Conservation (phyloP, 2,113 vertebrate genomes). For the Takifugu bimaculatus region DNA sequence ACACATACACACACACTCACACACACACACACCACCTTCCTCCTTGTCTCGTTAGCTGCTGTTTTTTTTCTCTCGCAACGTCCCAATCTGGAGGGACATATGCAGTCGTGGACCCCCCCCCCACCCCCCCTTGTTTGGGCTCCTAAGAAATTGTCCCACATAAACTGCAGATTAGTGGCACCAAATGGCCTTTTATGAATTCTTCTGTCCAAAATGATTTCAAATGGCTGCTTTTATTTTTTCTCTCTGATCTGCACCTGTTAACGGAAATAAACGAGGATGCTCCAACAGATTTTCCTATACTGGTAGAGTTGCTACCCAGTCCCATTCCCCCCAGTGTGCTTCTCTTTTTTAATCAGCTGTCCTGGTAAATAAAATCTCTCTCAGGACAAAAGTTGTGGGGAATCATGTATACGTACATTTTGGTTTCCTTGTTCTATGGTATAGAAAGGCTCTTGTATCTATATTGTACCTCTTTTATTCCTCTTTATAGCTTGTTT, state of each 20-base stretch:
- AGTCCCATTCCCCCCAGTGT: too few relatives aligned
- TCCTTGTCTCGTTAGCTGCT: constrained; percentile 59
- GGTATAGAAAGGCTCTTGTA: too few relatives aligned
- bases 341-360: too few relatives aligned
- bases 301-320: too few relatives aligned
- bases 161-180: constrained; percentile 65
- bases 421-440: too few relatives aligned
- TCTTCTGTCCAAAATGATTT: constrained; percentile 61
- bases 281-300: constrained; percentile 40
- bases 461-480: too few relatives aligned
- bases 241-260: constrained; percentile 63
- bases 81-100: constrained; percentile 72
- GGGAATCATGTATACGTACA: too few relatives aligned
- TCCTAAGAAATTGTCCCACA: constrained; percentile 67
- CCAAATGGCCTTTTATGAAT: constrained; percentile 72
- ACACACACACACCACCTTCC: constrained; percentile 12
- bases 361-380: too few relatives aligned
- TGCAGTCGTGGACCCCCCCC: constrained; percentile 35
- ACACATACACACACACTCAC: not conserved
- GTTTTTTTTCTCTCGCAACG: constrained; percentile 46
- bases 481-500: too few relatives aligned
- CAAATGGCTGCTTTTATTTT: constrained; percentile 51
- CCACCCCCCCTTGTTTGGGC: constrained; percentile 23
- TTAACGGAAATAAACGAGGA: constrained; percentile 53
- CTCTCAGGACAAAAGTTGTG: too few relatives aligned